Evolutionary conservation across 2,888 invertebrate genomes (phyloP).

Genomic region (Helicoverpa assulta): DNA sequence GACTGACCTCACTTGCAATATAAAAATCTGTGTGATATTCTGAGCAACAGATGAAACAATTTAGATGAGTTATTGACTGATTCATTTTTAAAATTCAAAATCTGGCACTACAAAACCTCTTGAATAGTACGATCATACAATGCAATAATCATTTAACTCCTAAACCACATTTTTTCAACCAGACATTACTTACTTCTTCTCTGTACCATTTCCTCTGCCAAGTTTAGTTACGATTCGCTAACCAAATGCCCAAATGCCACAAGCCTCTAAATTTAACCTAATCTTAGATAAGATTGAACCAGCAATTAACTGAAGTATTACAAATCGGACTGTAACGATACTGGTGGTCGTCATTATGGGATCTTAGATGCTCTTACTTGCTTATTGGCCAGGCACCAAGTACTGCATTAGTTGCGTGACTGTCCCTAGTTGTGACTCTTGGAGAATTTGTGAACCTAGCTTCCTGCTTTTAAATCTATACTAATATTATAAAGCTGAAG

Average conservation of each 20-base stretch:
- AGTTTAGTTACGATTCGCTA: background rate
- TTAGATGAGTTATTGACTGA: too few species aligned
- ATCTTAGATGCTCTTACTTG: constrained; percentile 9
- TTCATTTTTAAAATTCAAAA: too few species aligned
- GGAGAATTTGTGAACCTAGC: constrained; percentile 18
- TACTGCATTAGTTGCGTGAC: constrained; percentile 21
- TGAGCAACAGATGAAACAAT: background rate
- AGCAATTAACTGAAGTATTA: constrained; percentile 6
- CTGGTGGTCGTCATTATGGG: constrained; percentile 25
- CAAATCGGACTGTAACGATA: constrained; percentile 30
- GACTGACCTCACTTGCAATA: background rate
- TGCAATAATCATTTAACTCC: too few species aligned
- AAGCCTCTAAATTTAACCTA: background rate
- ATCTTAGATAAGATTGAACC: constrained; percentile 3
- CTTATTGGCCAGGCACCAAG: constrained; percentile 40
- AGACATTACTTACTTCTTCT: too few species aligned
- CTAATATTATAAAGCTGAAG: too few species aligned
- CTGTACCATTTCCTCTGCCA: too few species aligned
- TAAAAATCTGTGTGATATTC: too few species aligned
- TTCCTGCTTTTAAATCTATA: too few species aligned
- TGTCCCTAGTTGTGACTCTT: constrained; percentile 13
- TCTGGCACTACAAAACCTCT: too few species aligned
- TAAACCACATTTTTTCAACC: too few species aligned
- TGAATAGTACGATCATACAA: too few species aligned
- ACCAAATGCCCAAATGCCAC: background rate